Evolutionary conservation across 2,113 vertebrate species (phyloP).

Genomic region (Hassar affinis): DNA sequence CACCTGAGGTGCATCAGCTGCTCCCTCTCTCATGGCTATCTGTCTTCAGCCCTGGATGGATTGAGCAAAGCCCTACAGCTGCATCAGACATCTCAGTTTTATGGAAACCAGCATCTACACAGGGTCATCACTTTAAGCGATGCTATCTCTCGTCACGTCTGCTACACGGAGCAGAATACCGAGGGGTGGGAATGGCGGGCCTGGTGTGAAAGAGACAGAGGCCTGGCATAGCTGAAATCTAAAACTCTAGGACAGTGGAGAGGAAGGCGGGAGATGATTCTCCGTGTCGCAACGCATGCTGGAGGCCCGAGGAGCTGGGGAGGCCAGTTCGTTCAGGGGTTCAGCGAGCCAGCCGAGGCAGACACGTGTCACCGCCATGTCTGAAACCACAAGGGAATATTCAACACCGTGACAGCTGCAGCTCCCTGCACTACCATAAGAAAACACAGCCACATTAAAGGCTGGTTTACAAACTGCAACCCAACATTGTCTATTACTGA

Average conservation of each 20-base stretch:
- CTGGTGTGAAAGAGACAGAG: slow-evolving; percentile 10
- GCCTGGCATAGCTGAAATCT: slow-evolving; percentile 61
- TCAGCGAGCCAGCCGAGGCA: slow-evolving; percentile 7
- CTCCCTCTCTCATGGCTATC: slow-evolving; percentile 56
- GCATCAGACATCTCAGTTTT: slow-evolving; percentile 58
- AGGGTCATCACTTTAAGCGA: background rate
- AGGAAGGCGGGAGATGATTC: slow-evolving; percentile 68
- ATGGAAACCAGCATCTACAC: slow-evolving; percentile 10
- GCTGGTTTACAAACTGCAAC: background rate
- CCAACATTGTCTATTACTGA: background rate
- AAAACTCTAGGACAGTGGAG: slow-evolving; percentile 59
- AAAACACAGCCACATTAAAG: slow-evolving; percentile 47
- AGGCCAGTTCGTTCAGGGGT: background rate
- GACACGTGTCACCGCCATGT: slow-evolving; percentile 25
- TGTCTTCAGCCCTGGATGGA: slow-evolving; percentile 47
- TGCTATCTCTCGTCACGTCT: slow-evolving; percentile 32
- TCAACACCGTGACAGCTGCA: slow-evolving; percentile 57
- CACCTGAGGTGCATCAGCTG: slow-evolving; percentile 58
- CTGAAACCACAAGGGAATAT: slow-evolving; percentile 50
- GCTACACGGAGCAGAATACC: slow-evolving; percentile 29
- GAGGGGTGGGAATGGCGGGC: no score
- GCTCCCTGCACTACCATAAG: slow-evolving; percentile 52
- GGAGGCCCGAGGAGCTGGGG: background rate
- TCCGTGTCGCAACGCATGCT: background rate
- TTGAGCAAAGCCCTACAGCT: slow-evolving; percentile 62